Percentiles rank a stretch among this genome's conserved stretches.
These are phyloP conservation scores for Drosophila seclusa DNA, from an alignment of 2,888 invertebrate species.

Conservation along the genomic window DNA sequence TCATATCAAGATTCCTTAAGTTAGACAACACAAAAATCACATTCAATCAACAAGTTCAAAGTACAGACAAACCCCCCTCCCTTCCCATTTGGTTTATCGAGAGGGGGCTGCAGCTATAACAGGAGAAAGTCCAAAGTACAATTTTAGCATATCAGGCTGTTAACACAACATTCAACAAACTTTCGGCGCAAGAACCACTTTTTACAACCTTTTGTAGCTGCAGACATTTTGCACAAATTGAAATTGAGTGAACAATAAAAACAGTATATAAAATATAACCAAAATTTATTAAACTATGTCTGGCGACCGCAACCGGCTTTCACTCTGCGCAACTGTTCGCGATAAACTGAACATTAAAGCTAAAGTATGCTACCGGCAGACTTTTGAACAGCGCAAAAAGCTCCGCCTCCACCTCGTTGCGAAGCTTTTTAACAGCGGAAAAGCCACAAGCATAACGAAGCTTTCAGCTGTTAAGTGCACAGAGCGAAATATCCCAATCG, in stretches of 20 bases:
- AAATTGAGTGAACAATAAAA: constrained; percentile 6
- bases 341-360: constrained; percentile 37
- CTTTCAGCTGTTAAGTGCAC: constrained; percentile 51
- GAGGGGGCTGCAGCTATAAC: constrained; percentile 44
- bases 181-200: background rate
- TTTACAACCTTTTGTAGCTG: constrained; percentile 76
- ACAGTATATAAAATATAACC: constrained; percentile 15
- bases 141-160: constrained; percentile 8
- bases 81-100: background rate
- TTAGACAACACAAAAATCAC: constrained; percentile 25
- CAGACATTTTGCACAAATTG: constrained; percentile 73
- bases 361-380: constrained; percentile 22
- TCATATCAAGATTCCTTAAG: constrained; percentile 40
- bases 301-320: background rate
- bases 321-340: constrained; percentile 22
- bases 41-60: constrained; percentile 54
- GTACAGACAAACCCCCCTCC: constrained; percentile 28
- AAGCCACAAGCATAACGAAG: constrained; percentile 24
- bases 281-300: constrained; percentile 8
- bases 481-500: constrained; percentile 4
- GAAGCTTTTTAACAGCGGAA: constrained; percentile 42
- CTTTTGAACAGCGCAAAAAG: constrained; percentile 54
- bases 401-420: constrained; percentile 15
- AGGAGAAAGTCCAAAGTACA: constrained; percentile 76
- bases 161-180: background rate